These are phyloP conservation scores for Pachycephala philippinensis DNA, from an alignment of 2,113 vertebrate species.

Conservation along the genomic window DNA sequence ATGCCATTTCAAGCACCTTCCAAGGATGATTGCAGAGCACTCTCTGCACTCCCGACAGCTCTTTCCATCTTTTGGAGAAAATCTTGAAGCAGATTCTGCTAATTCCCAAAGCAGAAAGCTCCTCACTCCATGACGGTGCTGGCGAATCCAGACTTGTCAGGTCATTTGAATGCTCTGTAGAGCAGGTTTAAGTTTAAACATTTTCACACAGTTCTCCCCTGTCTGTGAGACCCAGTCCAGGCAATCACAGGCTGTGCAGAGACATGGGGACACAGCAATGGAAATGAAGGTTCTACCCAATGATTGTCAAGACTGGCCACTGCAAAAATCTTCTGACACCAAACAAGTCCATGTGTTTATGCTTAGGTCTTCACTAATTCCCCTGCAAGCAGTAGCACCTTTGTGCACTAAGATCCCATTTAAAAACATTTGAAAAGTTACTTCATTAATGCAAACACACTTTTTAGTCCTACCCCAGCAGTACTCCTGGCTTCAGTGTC, in stretches of 20 bases:
- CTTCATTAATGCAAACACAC: not conserved
- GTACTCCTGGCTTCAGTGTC: not conserved
- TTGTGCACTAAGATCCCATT: not conserved
- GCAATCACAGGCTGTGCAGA: not conserved
- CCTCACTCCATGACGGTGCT: not conserved
- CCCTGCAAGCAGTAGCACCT: not conserved
- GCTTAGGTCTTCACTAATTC: not conserved
- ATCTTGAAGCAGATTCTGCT: not conserved
- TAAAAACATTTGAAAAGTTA: not conserved
- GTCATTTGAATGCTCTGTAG: not conserved
- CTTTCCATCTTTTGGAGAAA: not conserved
- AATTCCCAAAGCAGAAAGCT: not conserved
- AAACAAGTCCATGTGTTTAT: not conserved
- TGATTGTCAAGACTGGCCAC: not conserved
- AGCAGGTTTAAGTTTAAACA: slow-evolving; percentile 15
- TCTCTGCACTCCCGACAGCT: not conserved
- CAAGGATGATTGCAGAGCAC: not conserved
- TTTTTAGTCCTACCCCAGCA: not conserved
- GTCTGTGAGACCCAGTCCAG: not conserved
- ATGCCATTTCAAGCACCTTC: not conserved
- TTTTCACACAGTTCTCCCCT: not conserved
- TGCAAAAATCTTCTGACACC: not conserved
- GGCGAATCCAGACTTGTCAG: not conserved
- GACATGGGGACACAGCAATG: not conserved
- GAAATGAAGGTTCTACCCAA: not conserved